Evolutionary conservation across 2,797 vertebrate genomes (phyloP).

Genomic region (Mormyrops attenuatus): DNA sequence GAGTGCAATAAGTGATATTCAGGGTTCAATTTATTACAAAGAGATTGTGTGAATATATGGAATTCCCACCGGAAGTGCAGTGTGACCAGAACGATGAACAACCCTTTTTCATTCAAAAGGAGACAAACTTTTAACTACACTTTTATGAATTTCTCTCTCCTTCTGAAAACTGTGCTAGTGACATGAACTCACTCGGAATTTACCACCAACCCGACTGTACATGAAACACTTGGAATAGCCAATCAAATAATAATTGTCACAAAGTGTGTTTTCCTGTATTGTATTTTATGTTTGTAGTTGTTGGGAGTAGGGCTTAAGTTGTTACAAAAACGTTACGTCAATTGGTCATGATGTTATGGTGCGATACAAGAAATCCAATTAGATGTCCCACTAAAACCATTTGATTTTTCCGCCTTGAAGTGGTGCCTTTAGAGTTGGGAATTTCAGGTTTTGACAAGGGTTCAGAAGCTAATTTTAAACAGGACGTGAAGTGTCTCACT

Average conservation of each 20-base stretch:
- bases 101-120: not conserved
- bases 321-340: not conserved
- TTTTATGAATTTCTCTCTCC: slow-evolving; percentile 17
- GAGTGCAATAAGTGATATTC: slow-evolving; percentile 65
- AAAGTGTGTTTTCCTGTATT: slow-evolving; percentile 9
- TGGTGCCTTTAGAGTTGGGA: slow-evolving; percentile 21
- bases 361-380: not conserved
- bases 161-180: not conserved
- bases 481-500: not conserved
- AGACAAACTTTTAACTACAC: not conserved
- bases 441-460: slow-evolving; percentile 10
- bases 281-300: not conserved
- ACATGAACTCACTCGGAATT: not conserved
- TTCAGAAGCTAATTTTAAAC: not conserved
- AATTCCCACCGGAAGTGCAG: slow-evolving; percentile 30
- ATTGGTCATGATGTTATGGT: not conserved
- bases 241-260: not conserved
- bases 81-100: not conserved
- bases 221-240: not conserved
- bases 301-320: not conserved
- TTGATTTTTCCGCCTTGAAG: slow-evolving; percentile 19
- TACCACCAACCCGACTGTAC: not conserved
- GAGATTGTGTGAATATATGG: slow-evolving; percentile 49
- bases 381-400: slow-evolving; percentile 2
- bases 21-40: slow-evolving; percentile 26